Conservation (phyloP, 2,888 invertebrate species). For the Stenurella melanura region DNA sequence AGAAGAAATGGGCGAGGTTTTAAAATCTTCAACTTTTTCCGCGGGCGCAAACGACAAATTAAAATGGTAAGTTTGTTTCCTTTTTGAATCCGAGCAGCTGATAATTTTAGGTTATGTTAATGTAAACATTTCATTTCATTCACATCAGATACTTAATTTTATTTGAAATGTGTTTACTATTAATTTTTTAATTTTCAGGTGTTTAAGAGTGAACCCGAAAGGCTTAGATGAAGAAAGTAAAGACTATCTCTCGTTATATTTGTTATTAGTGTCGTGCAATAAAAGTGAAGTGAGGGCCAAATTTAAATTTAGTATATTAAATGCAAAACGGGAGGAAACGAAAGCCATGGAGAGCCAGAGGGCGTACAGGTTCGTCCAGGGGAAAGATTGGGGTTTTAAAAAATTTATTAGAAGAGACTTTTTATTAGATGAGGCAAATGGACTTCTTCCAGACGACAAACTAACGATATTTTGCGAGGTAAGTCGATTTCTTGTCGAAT, state of each 20-base stretch:
- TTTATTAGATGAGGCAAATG: slow-evolving; percentile 98
- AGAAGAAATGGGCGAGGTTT: slow-evolving; percentile 99
- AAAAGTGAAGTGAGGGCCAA: slow-evolving; percentile 99
- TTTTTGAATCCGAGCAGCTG: background rate
- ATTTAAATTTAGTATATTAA: slow-evolving; percentile 99
- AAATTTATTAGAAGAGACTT: slow-evolving; percentile 99
- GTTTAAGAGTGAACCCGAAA: slow-evolving; percentile 99
- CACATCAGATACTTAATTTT: background rate
- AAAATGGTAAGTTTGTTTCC: slow-evolving; percentile 85
- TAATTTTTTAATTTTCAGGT: slow-evolving; percentile 77
- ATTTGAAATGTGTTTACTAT: background rate
- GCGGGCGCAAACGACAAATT: slow-evolving; percentile 99
- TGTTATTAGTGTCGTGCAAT: slow-evolving; percentile 99
- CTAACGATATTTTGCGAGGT: slow-evolving; percentile 99
- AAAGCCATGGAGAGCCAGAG: slow-evolving; percentile 99
- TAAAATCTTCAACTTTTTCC: slow-evolving; percentile 99
- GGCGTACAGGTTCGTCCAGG: slow-evolving; percentile 99
- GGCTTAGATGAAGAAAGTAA: slow-evolving; percentile 99
- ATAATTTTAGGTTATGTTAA: slow-evolving; percentile 42
- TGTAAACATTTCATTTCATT: background rate
- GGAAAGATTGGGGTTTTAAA: slow-evolving; percentile 99
- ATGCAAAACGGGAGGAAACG: slow-evolving; percentile 99
- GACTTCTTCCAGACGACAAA: slow-evolving; percentile 98
- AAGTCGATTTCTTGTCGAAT: slow-evolving; percentile 63
- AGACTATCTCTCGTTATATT: slow-evolving; percentile 99